Percentiles rank a stretch among this genome's conserved stretches.
These are phyloP conservation scores for Danio jaintianensis DNA, from an alignment of 2,797 vertebrate species.

Conservation along the genomic window DNA sequence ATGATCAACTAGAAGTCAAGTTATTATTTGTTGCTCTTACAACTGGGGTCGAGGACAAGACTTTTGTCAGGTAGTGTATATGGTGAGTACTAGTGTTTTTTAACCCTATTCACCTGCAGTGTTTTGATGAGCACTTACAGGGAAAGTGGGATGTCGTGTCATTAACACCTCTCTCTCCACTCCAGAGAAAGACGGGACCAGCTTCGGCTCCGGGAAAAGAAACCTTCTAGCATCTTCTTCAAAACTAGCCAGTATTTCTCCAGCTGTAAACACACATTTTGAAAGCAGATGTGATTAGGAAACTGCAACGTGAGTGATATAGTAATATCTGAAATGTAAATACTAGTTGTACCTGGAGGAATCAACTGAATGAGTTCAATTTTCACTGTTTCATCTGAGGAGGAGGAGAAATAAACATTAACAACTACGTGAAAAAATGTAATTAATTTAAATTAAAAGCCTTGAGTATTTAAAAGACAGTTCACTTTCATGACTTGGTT, in stretches of 20 bases:
- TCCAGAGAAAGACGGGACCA: slow-evolving; percentile 77
- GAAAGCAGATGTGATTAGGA: background rate
- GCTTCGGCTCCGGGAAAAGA: slow-evolving; percentile 83
- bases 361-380: slow-evolving; percentile 81
- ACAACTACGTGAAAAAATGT: background rate
- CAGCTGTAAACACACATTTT: slow-evolving; percentile 62
- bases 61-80: too few relatives aligned
- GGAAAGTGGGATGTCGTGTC: slow-evolving; percentile 75
- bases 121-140: slow-evolving; percentile 68
- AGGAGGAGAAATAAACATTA: slow-evolving; percentile 51
- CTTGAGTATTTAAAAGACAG: too few relatives aligned
- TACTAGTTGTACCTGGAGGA: slow-evolving; percentile 74
- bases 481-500: too few relatives aligned
- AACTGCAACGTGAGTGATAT: background rate
- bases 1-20: too few relatives aligned
- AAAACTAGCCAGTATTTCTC: slow-evolving; percentile 76
- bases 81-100: too few relatives aligned
- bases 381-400: slow-evolving; percentile 74
- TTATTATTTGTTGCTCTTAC: too few relatives aligned
- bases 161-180: slow-evolving; percentile 81
- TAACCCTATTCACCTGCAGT: background rate
- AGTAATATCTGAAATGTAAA: background rate
- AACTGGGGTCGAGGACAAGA: too few relatives aligned
- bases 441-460: too few relatives aligned
- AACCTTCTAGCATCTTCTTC: slow-evolving; percentile 80